A percentile compares a stretch with the other conserved stretches of the same genome.
These are phyloP conservation scores for Dendronephthya gigantea DNA, from an alignment of 64 coral and sea anemone species.

Conservation along the genomic window DNA sequence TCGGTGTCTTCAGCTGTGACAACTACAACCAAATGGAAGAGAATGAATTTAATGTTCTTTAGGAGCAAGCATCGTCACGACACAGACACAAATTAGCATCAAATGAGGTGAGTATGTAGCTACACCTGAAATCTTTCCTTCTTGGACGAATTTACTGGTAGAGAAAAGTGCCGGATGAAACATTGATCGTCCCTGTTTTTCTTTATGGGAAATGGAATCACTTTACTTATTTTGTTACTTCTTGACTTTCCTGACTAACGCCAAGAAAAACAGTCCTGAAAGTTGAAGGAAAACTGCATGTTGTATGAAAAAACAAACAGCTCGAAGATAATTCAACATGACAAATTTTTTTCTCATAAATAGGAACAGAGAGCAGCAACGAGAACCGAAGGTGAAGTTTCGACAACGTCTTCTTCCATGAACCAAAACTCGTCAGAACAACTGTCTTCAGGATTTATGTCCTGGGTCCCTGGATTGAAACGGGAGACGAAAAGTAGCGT, in stretches of 20 bases:
- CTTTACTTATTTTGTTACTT: too few relatives aligned
- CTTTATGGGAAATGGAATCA: too few relatives aligned
- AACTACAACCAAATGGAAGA: too few relatives aligned
- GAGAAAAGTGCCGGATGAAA: too few relatives aligned
- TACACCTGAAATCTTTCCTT: too few relatives aligned
- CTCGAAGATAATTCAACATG: background rate
- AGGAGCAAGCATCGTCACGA: background rate
- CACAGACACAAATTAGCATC: background rate
- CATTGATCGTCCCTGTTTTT: too few relatives aligned
- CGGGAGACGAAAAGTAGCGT: background rate
- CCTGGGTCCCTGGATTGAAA: conserved; percentile 67
- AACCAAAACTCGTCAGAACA: background rate
- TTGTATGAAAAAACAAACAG: too few relatives aligned
- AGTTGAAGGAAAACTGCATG: too few relatives aligned
- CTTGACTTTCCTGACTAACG: too few relatives aligned
- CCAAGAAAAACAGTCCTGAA: too few relatives aligned
- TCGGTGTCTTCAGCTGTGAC: too few relatives aligned
- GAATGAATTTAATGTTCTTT: background rate
- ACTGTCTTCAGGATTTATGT: conserved; percentile 50
- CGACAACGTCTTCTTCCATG: background rate
- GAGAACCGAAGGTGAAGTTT: background rate
- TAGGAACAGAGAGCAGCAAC: background rate
- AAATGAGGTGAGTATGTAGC: background rate
- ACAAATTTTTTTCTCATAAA: background rate
- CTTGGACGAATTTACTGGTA: too few relatives aligned